phyloP scores from a whole-genome alignment of 1,140 invertebrate genomes.

The Stratiolaelaps scimitus region DNA sequence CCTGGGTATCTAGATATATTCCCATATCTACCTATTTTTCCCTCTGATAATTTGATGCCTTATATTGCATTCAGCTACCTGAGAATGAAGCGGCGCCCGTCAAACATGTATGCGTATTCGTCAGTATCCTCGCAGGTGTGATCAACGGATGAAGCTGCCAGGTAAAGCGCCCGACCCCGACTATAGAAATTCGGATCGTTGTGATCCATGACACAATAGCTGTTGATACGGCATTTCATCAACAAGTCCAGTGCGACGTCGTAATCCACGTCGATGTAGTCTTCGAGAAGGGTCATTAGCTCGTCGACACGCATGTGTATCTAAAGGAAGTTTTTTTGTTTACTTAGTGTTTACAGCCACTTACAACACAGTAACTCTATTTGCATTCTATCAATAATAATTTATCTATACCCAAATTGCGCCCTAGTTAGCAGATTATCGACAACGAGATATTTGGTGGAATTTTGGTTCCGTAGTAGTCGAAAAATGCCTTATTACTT shows the following conservation, averaged over 20 bases:
- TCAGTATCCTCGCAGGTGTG: conserved; percentile 8
- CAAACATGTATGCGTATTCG: conserved; percentile 8
- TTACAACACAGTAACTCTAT: no score
- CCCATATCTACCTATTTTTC: no score
- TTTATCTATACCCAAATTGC: no score
- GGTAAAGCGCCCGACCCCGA: conserved; percentile 7
- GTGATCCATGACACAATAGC: conserved; percentile 7
- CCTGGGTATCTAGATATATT: no score
- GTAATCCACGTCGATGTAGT: background rate
- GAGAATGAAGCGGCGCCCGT: conserved; percentile 8
- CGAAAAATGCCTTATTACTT: no score
- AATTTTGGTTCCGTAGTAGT: no score
- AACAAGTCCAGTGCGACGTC: background rate
- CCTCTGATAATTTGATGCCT: no score
- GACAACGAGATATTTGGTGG: no score
- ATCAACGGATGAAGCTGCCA: conserved; percentile 3
- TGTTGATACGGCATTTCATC: conserved; percentile 17
- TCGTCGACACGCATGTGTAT: background rate
- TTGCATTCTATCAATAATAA: no score
- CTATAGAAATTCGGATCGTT: conserved; percentile 17
- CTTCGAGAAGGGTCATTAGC: conserved; percentile 1
- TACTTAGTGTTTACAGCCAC: no score
- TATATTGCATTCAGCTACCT: background rate
- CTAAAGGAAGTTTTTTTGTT: no score
- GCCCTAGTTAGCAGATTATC: no score